A percentile compares a stretch with the other conserved stretches of the same genome.
Evolutionary conservation across 1,140 invertebrate genomes (phyloP).

Genomic region (Drosophila orosa): DNA sequence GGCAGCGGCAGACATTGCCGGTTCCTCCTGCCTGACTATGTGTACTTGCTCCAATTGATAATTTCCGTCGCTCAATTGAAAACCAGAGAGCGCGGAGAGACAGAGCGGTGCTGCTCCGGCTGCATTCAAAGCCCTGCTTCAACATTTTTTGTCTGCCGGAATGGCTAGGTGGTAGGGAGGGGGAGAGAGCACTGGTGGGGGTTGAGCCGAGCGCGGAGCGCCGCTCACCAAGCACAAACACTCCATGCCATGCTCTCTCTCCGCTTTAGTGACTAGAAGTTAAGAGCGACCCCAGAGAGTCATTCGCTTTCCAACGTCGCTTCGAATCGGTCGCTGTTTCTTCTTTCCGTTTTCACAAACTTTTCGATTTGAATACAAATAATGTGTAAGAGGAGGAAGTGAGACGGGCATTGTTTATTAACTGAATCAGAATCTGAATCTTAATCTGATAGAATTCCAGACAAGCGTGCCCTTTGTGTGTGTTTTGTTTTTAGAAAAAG

Average conservation of each 20-base stretch:
- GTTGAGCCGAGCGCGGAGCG: slow-evolving; percentile 25
- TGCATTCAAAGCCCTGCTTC: slow-evolving; percentile 68
- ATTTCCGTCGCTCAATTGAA: slow-evolving; percentile 73
- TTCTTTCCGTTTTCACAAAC: slow-evolving; percentile 2
- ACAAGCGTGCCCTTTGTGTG: neutral
- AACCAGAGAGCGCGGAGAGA: slow-evolving; percentile 35
- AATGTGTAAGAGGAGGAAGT: slow-evolving; percentile 31
- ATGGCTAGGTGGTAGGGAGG: slow-evolving; percentile 1
- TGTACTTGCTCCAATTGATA: slow-evolving; percentile 70
- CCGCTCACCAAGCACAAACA: slow-evolving; percentile 42
- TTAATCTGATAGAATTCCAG: neutral
- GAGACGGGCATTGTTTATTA: slow-evolving; percentile 26
- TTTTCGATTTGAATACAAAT: slow-evolving; percentile 24
- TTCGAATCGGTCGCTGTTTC: slow-evolving; percentile 33
- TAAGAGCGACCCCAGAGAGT: slow-evolving; percentile 53
- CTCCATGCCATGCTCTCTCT: slow-evolving; percentile 23
- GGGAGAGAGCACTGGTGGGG: slow-evolving; percentile 17
- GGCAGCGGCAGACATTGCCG: slow-evolving; percentile 39
- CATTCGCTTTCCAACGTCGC: slow-evolving; percentile 43
- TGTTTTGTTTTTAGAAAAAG: slow-evolving; percentile 8
- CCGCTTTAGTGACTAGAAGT: slow-evolving; percentile 63
- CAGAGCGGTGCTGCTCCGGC: slow-evolving; percentile 2
- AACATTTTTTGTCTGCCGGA: slow-evolving; percentile 30
- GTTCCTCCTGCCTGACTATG: slow-evolving; percentile 45
- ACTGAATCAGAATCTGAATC: slow-evolving; percentile 7